Evolutionary conservation across 1,140 invertebrate species (phyloP).

Genomic region (Ganaspis sp.): DNA sequence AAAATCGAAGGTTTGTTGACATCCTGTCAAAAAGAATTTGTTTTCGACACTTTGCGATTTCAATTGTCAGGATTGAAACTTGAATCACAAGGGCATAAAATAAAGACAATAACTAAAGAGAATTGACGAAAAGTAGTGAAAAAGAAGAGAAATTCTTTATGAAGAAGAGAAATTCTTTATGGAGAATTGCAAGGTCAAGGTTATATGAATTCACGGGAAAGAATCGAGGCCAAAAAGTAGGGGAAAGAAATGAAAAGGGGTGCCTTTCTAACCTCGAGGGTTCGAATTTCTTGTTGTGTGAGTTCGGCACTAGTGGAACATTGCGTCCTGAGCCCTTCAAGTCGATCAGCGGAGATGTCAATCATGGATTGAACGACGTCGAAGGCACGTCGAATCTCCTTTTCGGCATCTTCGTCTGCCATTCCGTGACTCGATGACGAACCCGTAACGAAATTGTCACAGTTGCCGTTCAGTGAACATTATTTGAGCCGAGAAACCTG

Average conservation of each 20-base stretch:
- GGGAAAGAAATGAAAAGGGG: not conserved
- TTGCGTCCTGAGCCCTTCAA: slow-evolving; percentile 93
- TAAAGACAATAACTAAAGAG: too few species aligned
- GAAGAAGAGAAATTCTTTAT: not conserved
- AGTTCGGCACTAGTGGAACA: slow-evolving; percentile 94
- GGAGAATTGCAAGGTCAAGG: not conserved
- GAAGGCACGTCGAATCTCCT: slow-evolving; percentile 78
- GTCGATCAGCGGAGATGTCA: slow-evolving; percentile 93
- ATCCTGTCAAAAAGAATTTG: too few species aligned
- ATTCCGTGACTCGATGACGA: slow-evolving; percentile 69
- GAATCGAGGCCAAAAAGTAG: not conserved
- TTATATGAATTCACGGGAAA: not conserved
- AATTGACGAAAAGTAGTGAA: too few species aligned
- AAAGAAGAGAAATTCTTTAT: not conserved
- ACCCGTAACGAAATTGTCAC: slow-evolving; percentile 53
- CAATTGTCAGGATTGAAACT: too few species aligned
- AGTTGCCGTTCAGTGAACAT: slow-evolving; percentile 53
- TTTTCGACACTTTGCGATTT: too few species aligned
- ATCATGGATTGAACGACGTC: slow-evolving; percentile 93
- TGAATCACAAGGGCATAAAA: too few species aligned
- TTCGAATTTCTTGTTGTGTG: slow-evolving; percentile 96
- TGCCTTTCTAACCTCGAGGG: slow-evolving; percentile 84
- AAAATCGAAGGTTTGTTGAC: too few species aligned
- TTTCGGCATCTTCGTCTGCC: slow-evolving; percentile 76
- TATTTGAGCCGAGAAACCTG: slow-evolving; percentile 35